Conservation (phyloP, 2,888 invertebrate species). For the Scaptomyza tumidula region DNA sequence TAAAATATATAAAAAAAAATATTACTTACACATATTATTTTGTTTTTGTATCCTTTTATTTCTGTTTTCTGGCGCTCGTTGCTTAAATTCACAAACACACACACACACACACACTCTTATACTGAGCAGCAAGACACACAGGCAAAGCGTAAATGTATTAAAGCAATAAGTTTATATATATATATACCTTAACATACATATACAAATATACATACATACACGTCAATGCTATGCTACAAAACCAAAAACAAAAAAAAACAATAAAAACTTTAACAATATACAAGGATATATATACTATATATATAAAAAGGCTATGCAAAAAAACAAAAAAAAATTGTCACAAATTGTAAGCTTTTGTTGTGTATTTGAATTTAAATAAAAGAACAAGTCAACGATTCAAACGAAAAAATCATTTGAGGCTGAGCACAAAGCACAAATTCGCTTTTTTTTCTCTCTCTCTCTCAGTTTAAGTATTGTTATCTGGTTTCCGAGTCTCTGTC, state of each 20-base stretch:
- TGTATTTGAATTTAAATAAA: constrained; percentile 75
- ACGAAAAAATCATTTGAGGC: constrained; percentile 26
- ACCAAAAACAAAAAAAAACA: constrained; percentile 30
- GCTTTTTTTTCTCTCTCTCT: constrained; percentile 28
- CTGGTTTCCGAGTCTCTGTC: constrained; percentile 47
- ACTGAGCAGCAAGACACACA: constrained; percentile 32
- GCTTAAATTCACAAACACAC: constrained; percentile 39
- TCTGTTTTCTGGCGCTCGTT: constrained; percentile 37
- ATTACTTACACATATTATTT: constrained; percentile 43
- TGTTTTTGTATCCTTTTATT: constrained; percentile 25
- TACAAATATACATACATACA: constrained; percentile 69
- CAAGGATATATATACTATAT: constrained; percentile 50
- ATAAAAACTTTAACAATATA: constrained; percentile 33
- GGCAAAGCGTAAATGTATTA: constrained; percentile 64
- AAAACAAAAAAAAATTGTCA: constrained; percentile 50
- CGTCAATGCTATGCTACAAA: constrained; percentile 66
- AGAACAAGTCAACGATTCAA: constrained; percentile 63
- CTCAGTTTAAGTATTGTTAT: constrained; percentile 24
- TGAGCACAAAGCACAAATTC: constrained; percentile 29
- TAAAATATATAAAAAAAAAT: constrained; percentile 23
- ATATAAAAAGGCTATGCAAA: constrained; percentile 57
- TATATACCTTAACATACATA: constrained; percentile 53
- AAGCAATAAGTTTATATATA: constrained; percentile 71
- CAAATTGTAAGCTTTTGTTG: constrained; percentile 78
- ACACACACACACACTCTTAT: constrained; percentile 18